Evolutionary conservation across 2,797 vertebrate species (phyloP).

Genomic region (Morelia viridis): DNA sequence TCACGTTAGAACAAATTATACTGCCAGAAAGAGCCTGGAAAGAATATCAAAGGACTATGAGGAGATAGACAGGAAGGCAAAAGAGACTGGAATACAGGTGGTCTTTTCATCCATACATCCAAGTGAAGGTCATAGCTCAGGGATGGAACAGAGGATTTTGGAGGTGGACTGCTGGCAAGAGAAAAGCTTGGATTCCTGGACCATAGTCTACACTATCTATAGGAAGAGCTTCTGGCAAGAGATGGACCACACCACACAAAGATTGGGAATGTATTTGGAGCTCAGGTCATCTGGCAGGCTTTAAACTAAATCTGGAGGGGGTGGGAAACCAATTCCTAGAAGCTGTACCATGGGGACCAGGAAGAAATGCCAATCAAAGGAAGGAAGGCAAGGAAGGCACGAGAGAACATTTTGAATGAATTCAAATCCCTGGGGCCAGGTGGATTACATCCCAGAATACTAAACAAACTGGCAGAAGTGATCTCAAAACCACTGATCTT

Average conservation of each 20-base stretch:
- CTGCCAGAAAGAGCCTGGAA: no score
- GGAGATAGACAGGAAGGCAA: no score
- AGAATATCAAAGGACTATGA: no score
- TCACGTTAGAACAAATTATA: no score
- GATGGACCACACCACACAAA: neutral
- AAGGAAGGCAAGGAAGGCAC: neutral
- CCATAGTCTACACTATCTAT: neutral
- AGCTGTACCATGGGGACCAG: neutral
- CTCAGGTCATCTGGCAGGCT: neutral
- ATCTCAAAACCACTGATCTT: neutral
- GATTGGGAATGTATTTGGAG: neutral
- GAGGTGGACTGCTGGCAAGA: neutral
- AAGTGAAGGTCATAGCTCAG: no score
- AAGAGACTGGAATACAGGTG: no score
- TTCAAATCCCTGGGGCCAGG: neutral
- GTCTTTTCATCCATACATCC: no score
- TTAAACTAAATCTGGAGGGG: neutral
- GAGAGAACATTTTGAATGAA: neutral
- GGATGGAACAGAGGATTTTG: no score
- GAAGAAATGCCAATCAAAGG: neutral
- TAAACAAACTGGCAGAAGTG: neutral
- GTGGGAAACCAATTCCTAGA: neutral
- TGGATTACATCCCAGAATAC: neutral
- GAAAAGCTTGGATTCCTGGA: neutral
- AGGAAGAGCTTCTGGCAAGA: neutral